Base-by-base conservation (phyloP, 1,140 invertebrate species). In the Leptinotarsa lineolata region DNA sequence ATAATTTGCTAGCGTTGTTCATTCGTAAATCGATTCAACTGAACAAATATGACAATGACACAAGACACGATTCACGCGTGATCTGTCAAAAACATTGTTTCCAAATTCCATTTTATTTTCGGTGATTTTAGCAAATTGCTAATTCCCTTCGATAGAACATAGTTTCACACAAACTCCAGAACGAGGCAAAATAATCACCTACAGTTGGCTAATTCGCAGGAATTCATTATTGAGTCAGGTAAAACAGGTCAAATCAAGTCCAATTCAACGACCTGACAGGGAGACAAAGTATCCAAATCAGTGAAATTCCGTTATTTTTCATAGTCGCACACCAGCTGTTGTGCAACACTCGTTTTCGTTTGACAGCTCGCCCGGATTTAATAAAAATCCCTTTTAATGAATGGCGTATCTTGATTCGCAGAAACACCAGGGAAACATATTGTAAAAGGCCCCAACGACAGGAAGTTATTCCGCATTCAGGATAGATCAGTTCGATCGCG, bases 361-460 rank as follows among this genome's bases (percentile, higher is more conserved):
- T 54, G 48, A 54, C 48, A 54, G 48, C 48, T 54, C 48, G 48
- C 48, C 13, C 3, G 48, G 48, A 54, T 54, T 54, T 54, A 54
- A 54, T 54, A 54, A 54, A 54, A 54, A 54, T n/a, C 48, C 48
- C 48, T 54, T 54, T 54, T 54, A 54, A 54, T 54, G 48, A 54
- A 54, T 54, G 48, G 48, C 48, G 48, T 54, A 54, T 54, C 48
- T 54, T 54, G 48, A 54, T 54, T 54, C 48, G 48, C 48, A 18
- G 48, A 54, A 54, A 18, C 48, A 54, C 13, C 48, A 12, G 48
- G 15, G n/a, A 54, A 54, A 54, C n/a, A 18, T 54, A 54, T 54
- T 54, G 48, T 54, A 16, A 54, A 18, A 54, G 48, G 48, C 16
- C 48, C 48, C 48, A 18, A 54, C 48, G 48, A 54, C 48, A 54